These are phyloP conservation scores for Petrocephalus zakoni DNA, from an alignment of 2,113 vertebrate genomes.

Conservation along the genomic window DNA sequence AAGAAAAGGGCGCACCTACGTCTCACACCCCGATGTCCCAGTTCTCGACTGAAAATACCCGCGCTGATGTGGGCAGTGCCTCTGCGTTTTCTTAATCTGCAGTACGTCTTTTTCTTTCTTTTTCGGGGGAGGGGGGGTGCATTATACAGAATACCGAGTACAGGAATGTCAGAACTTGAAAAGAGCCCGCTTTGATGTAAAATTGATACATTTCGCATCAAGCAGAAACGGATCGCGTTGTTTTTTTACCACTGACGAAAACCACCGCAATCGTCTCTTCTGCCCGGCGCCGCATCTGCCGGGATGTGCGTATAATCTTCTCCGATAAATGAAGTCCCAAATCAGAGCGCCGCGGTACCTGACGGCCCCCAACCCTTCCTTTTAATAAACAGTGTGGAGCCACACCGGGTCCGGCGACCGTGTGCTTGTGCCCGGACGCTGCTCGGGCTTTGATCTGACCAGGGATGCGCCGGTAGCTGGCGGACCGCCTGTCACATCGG, in stretches of 20 bases:
- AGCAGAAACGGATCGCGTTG: neutral
- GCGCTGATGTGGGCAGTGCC: neutral
- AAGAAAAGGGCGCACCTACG: neutral
- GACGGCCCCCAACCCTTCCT: neutral
- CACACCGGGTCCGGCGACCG: neutral
- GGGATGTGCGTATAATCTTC: neutral
- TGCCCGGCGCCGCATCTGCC: neutral
- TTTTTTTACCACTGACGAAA: neutral
- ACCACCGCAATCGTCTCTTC: neutral
- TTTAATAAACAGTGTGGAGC: neutral
- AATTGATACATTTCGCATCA: neutral
- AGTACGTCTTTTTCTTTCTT: neutral
- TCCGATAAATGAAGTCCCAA: neutral
- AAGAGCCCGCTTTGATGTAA: neutral
- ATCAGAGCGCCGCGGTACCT: neutral
- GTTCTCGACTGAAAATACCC: neutral
- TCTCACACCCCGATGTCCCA: neutral
- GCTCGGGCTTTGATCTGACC: neutral
- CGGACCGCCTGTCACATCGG: constrained; percentile 2
- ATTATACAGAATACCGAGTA: neutral
- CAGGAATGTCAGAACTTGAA: neutral
- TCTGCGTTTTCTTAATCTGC: neutral
- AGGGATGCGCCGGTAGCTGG: neutral
- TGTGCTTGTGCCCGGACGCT: neutral
- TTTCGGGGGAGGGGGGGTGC: neutral